Evolutionary conservation across 2,888 invertebrate species (phyloP), one percentile per base, ranked within the genome.

Genomic region (Meteorus colon): DNA sequence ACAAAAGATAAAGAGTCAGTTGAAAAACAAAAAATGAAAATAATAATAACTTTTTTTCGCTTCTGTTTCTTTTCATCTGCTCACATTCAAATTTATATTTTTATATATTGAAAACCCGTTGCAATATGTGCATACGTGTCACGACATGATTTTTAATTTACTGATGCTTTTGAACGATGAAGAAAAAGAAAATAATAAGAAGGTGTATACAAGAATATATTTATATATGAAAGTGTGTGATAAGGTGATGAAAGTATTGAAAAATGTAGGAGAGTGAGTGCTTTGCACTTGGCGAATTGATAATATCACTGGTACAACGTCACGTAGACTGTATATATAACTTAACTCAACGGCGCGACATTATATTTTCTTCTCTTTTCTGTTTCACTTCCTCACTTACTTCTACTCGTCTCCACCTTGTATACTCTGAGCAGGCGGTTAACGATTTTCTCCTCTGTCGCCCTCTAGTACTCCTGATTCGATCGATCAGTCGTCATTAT

Each of bases 321-420:
- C 48, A 48, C 48, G 48, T 48, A 48, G 48, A 48, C n/a, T 48
- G 3, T 48, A n/a, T 48, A 48, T 48, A 48, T 48, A 48, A 41
- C 41, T 41, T 41, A 48, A 48, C 48, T 48, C 48, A 48, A 48
- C 16, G n/a, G 4, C n/a, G 48, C 5, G n/a, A 16, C 6, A n/a
- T 48, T 48, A 48, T 48, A 48, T n/a, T 48, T 48, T n/a, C n/a
- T 48, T 41, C 41, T 41, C 41, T 4, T 41, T 41, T 10, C 41
- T 41, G 41, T 41, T 41, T 41, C 41, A 41, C 41, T 41, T 41
- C 12, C 41, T 41, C 41, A 41, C 41, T 41, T 12, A 12, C 2
- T 41, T 12, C 41, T 12, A 41, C 41, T 34, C 34, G 34, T 34
- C 34, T 41, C 41, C 41, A 6, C 41, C 12, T 41, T 41, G 41